Evolutionary conservation across 2,888 invertebrate genomes (phyloP), one percentile per base, ranked within the genome.

Genomic region (Bellardia pandia): DNA sequence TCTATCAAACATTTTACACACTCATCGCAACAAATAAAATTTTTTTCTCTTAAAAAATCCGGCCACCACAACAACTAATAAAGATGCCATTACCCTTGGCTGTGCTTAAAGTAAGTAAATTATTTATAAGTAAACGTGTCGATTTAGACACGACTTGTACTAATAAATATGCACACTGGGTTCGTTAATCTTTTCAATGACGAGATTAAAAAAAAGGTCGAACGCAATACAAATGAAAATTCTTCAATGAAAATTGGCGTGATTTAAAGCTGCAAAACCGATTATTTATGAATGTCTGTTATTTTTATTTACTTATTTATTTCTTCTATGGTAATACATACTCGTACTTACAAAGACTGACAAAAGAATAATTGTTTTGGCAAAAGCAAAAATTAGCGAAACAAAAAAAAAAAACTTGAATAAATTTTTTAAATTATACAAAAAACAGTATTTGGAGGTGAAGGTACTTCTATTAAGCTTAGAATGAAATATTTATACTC

Each of bases 231-330:
- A 53, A 69, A 74, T 62, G 56, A 66, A 58, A 56, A 30, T 79
- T 85, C 37, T 75, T 69, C 68, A 79, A 85, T 75, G 60, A 85
- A 74, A 84, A 78, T 72, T 84, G 74, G 84, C 79, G 60, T 85
- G 74, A 69, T 62, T 85, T 69, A 58, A 85, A 45, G 33, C 23
- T 60, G 42, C 74, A 66, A 23, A 66, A 66, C 23, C 14, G 42
- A 68, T 42, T 78, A 74, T 77, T 77, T 64, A 56, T 58, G 53
- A 77, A 76, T 62, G 45, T 71, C 37, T 62, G 13, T 75, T 37
- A 48, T 51, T 37, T 37, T 75, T 37, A 48, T 51, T 37, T 37
- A 37, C 37, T 58, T 91, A 95, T 95, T 66, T 33, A 11, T 66
- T 58, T 56, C 6, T 68, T 16, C 69, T 78, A 23, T 40, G 48